phyloP scores from a whole-genome alignment of 2,113 vertebrate genomes.

The Odocoileus virginianus region DNA sequence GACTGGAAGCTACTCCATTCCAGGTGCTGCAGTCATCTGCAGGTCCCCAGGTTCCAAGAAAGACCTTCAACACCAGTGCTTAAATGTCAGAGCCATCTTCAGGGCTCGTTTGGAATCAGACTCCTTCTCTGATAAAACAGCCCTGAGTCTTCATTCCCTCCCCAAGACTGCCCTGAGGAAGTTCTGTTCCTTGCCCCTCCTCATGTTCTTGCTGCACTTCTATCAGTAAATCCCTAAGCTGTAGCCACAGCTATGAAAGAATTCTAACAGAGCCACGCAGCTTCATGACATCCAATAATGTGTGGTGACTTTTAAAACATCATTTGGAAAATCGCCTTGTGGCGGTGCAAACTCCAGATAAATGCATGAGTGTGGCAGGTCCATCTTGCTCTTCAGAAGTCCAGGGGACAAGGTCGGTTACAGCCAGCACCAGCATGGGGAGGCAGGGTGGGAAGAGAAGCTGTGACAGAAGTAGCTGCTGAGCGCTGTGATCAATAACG shows the following conservation, averaged over 20 bases:
- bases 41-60: neutral
- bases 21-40: neutral
- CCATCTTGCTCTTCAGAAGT: neutral
- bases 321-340: neutral
- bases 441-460: neutral
- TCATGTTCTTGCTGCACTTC: neutral
- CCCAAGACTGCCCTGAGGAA: neutral
- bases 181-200: neutral
- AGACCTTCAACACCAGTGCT: neutral
- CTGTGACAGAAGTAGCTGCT: neutral
- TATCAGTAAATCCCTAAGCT: neutral
- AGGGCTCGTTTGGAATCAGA: neutral
- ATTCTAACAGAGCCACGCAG: neutral
- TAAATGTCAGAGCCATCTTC: neutral
- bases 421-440: neutral
- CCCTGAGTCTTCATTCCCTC: neutral
- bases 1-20: neutral
- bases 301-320: neutral
- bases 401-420: neutral
- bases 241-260: neutral
- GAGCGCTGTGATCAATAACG: neutral
- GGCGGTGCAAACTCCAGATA: neutral
- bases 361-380: neutral
- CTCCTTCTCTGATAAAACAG: neutral
- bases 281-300: neutral